phyloP scores from a whole-genome alignment of 2,113 vertebrate species.

The Thunnus maccoyii region DNA sequence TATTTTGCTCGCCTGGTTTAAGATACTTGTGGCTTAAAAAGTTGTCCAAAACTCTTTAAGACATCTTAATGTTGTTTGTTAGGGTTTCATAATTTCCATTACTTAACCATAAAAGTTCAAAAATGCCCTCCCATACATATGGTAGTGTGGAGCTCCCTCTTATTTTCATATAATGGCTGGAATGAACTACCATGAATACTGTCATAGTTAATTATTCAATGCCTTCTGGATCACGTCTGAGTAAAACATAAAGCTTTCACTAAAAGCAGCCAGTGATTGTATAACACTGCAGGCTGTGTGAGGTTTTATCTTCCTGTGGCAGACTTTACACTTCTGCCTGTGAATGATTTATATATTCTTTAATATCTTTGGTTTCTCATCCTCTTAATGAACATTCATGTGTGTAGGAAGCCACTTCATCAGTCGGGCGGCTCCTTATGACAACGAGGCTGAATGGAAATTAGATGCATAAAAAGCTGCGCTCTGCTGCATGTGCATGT shows the following conservation, averaged over 20 bases:
- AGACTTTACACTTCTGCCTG: neutral
- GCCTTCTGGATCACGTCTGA: neutral
- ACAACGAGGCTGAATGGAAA: conserved; percentile 23
- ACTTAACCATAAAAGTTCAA: too few relatives aligned
- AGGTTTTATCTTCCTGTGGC: neutral
- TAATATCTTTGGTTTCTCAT: neutral
- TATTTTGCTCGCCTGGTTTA: neutral
- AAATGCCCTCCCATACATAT: neutral
- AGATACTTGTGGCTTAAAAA: neutral
- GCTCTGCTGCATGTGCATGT: neutral
- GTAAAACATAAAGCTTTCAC: neutral
- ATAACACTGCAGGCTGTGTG: neutral
- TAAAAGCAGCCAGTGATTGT: neutral
- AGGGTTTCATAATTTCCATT: too few relatives aligned
- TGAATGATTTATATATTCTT: neutral
- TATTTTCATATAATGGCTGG: neutral
- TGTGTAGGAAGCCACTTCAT: neutral
- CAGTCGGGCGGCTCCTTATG: neutral
- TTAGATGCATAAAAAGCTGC: neutral
- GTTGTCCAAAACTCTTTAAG: too few relatives aligned
- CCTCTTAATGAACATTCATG: neutral
- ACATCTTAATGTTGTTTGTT: neutral
- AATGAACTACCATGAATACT: neutral
- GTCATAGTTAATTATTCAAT: neutral
- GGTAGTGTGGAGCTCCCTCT: neutral